A percentile compares a stretch with the other conserved stretches of the same genome.
Conservation (phyloP, 2,113 vertebrate species). For the Nothocercus nigrocapillus region DNA sequence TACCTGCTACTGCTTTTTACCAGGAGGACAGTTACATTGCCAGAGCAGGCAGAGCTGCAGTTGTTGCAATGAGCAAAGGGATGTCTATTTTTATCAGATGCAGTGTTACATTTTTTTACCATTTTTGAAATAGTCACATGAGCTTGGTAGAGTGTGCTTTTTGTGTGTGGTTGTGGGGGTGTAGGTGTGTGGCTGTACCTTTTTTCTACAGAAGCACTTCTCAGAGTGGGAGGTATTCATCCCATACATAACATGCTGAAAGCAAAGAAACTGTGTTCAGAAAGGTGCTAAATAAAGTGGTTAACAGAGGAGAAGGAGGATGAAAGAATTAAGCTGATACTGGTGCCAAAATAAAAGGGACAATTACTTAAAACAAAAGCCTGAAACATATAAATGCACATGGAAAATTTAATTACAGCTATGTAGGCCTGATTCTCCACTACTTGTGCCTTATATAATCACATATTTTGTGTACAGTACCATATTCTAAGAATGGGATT, state of each 20-base stretch:
- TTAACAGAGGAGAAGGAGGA: conserved; percentile 8
- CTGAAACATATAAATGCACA: neutral
- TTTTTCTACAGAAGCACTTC: neutral
- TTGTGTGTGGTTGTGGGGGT: neutral
- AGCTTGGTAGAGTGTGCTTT: neutral
- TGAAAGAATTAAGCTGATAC: neutral
- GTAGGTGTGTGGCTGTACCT: neutral
- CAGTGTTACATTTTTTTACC: neutral
- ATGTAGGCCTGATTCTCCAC: neutral
- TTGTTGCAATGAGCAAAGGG: neutral
- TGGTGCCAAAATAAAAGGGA: conserved; percentile 27
- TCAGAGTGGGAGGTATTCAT: neutral
- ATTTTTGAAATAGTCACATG: neutral
- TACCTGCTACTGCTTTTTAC: neutral
- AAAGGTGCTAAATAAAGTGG: conserved; percentile 35
- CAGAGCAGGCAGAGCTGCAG: neutral
- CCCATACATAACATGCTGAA: neutral
- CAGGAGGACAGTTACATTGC: neutral
- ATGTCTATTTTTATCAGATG: neutral
- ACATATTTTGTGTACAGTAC: neutral
- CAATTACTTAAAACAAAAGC: conserved; percentile 43
- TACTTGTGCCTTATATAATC: neutral
- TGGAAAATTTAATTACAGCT: conserved; percentile 31
- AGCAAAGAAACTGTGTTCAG: conserved; percentile 7
- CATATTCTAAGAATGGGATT: neutral